Evolutionary conservation across 2,113 vertebrate species (phyloP).

Genomic region (Pluvialis apricaria): DNA sequence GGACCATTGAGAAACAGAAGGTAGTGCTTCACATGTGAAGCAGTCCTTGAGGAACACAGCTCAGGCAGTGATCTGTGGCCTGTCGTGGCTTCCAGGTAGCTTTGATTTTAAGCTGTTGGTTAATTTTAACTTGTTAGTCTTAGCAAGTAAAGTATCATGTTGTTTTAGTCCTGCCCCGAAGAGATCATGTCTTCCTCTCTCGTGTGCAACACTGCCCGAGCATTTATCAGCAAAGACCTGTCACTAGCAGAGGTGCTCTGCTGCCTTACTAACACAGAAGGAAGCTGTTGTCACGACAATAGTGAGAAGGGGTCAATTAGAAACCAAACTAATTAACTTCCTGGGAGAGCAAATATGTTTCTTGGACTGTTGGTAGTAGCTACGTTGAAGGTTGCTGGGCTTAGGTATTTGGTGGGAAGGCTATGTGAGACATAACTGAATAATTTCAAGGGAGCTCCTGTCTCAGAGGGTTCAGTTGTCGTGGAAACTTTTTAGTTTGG

Average conservation of each 20-base stretch:
- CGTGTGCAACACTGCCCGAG: fast-evolving
- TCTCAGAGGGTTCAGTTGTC: background rate
- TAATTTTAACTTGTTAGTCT: background rate
- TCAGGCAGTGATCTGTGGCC: background rate
- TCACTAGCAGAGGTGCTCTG: background rate
- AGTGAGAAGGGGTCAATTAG: background rate
- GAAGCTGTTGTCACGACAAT: background rate
- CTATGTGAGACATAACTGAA: background rate
- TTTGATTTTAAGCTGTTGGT: background rate
- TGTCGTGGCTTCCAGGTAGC: background rate
- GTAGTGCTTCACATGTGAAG: background rate
- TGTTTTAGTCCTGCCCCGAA: background rate
- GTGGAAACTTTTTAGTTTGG: background rate
- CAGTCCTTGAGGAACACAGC: background rate
- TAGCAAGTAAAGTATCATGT: background rate
- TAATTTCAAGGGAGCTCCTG: background rate
- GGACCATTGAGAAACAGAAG: background rate
- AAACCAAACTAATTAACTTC: background rate
- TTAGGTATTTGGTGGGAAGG: background rate
- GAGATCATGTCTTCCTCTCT: background rate
- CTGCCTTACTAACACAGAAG: background rate
- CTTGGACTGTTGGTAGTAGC: background rate
- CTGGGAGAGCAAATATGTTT: background rate
- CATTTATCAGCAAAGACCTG: background rate
- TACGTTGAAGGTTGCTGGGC: background rate